Evolutionary conservation across 2,797 vertebrate species (phyloP), one percentile per base, ranked within the genome.

Genomic region (Myotis vivesi): DNA sequence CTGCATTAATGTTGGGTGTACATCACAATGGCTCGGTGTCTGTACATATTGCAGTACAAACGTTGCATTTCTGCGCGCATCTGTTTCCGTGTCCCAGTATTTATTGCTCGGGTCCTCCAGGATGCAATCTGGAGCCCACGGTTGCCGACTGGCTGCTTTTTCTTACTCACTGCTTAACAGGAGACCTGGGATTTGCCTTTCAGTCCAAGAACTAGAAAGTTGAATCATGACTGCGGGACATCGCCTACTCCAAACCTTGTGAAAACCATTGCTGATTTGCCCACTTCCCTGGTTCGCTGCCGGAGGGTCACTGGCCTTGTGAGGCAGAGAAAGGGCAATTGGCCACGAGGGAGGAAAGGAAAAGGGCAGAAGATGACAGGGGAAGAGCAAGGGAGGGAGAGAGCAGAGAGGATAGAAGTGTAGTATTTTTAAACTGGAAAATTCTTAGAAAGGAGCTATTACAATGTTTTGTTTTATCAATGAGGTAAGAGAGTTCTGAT

Each of bases 141-240:
- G 76, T 41, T 87, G 38, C 81, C 49, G 51, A 75, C 77, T 71
- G 33, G 49, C 81, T 89, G 15, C 1, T 15, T 66, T 81, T 69
- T 92, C 77, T 73, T 87, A 62, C 41, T 84, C 23, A 36, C 51
- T 57, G 79, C 79, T 90, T 57, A 46, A 23, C 0, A 2, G 68
- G 77, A 87, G 92, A 49, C 64, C 9, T 59, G 55, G 69, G 30
- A 66, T 96, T 95, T 88, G 22, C 79, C 64, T 71, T 51, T 59
- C 36, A 69, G 36, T 38, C 77, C 93, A 22, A 76, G 68, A 91
- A 59, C 33, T 64, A 57, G 33, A 66, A 57, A 59, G 30, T 9
- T 51, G 51, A 77, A 28, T 89, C 38, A 46, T 66, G 72, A 73
- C 41, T 5, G 2, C 12, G 9, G 33, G 36, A 2, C 57, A 64